A percentile compares a stretch with the other conserved stretches of the same genome.
Evolutionary conservation across 2,888 invertebrate species (phyloP).

Genomic region (Lasioglossum leucozonium): DNA sequence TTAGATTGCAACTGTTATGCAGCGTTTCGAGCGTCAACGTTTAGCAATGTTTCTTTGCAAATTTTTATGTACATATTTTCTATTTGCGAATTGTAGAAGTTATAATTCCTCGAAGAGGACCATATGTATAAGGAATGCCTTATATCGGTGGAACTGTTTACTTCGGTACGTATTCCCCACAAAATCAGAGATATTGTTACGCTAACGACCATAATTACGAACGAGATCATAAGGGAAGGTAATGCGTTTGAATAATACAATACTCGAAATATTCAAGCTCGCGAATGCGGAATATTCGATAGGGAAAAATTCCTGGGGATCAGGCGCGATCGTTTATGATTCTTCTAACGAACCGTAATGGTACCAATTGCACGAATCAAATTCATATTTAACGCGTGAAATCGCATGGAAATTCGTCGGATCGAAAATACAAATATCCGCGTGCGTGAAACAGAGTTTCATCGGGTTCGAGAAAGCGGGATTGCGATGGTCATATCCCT

Average conservation of each 20-base stretch:
- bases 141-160: not conserved
- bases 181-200: not conserved
- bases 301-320: not conserved
- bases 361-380: not conserved
- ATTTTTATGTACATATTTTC: no score
- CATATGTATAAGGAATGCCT: no score
- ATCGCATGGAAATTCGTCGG: constrained; percentile 15
- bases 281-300: not conserved
- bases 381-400: not conserved
- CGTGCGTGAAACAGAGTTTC: constrained; percentile 19
- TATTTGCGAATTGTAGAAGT: no score
- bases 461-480: not conserved
- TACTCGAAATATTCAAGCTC: not conserved
- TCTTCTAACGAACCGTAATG: not conserved
- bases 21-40: no score
- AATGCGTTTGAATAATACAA: not conserved
- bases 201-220: not conserved
- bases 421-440: constrained; percentile 23
- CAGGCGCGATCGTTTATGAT: not conserved
- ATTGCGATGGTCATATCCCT: constrained; percentile 23
- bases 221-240: not conserved
- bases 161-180: not conserved
- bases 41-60: no score
- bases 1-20: no score
- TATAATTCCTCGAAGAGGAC: no score